These are phyloP conservation scores for Petrolisthes cinctipes DNA, from an alignment of 2,888 invertebrate genomes.

Conservation along the genomic window DNA sequence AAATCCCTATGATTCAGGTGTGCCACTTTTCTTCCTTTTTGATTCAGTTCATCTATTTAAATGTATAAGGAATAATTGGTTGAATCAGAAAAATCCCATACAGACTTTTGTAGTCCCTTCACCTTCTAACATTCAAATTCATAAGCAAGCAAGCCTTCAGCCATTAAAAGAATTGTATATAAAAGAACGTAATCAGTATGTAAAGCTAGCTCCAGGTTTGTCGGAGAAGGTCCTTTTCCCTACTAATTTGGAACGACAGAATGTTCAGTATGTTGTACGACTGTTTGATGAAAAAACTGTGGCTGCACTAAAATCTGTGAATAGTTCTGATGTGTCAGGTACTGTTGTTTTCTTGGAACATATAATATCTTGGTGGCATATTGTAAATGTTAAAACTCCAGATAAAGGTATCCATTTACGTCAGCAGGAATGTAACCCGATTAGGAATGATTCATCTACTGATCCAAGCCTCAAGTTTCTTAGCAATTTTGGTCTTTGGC, in stretches of 20 bases:
- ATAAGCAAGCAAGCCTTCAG: slow-evolving; percentile 16
- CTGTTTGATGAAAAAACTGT: slow-evolving; percentile 37
- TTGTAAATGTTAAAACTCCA: slow-evolving; percentile 41
- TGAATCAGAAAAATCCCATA: slow-evolving; percentile 23
- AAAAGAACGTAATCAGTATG: slow-evolving; percentile 14
- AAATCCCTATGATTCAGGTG: slow-evolving; percentile 30
- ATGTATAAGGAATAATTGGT: slow-evolving; percentile 23
- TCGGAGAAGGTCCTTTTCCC: slow-evolving; percentile 42
- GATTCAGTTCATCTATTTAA: slow-evolving; percentile 29
- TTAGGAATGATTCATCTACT: slow-evolving; percentile 34
- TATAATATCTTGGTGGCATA: slow-evolving; percentile 38
- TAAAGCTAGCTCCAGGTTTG: slow-evolving; percentile 34
- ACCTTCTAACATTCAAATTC: slow-evolving; percentile 20
- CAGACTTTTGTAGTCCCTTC: no score
- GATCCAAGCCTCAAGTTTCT: slow-evolving; percentile 32
- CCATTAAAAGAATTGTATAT: slow-evolving; percentile 16
- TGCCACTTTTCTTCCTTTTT: slow-evolving; percentile 13
- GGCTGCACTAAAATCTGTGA: slow-evolving; percentile 17
- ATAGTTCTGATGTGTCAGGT: slow-evolving; percentile 14
- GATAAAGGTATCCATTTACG: slow-evolving; percentile 19
- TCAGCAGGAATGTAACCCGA: slow-evolving; percentile 30
- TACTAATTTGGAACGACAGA: slow-evolving; percentile 40
- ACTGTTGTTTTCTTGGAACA: slow-evolving; percentile 35
- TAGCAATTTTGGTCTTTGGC: slow-evolving; percentile 23
- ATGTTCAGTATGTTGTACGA: slow-evolving; percentile 40